phyloP scores from a whole-genome alignment of 2,888 invertebrate genomes.

The Eueremaeus valkanovi region DNA sequence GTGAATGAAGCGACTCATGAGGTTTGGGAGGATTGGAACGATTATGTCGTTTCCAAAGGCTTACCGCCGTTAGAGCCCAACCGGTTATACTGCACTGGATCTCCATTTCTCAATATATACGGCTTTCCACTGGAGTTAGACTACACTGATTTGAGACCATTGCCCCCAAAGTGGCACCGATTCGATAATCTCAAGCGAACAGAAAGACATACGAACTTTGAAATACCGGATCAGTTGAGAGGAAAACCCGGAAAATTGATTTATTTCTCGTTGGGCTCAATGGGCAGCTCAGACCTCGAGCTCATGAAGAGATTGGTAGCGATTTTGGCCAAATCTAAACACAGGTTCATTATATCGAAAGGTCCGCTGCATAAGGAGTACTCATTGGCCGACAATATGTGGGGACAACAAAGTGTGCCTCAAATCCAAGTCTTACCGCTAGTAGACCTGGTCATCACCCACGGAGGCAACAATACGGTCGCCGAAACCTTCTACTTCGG shows the following conservation, averaged over 20 bases:
- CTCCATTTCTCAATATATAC: background rate
- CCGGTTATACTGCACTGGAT: no score
- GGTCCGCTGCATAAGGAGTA: conserved; percentile 15
- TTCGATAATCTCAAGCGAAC: background rate
- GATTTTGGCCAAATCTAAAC: conserved; percentile 23
- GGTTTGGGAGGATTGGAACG: no score
- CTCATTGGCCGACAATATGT: conserved; percentile 28
- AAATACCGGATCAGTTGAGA: background rate
- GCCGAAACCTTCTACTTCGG: conserved; percentile 25
- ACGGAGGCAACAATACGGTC: conserved; percentile 40
- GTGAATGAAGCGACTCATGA: no score
- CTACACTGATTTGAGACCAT: background rate
- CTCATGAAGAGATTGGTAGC: conserved; percentile 35
- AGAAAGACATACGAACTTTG: background rate
- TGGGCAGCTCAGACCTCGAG: conserved; percentile 19
- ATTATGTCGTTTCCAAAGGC: no score
- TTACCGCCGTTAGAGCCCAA: no score
- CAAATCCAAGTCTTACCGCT: conserved; percentile 22
- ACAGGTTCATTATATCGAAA: conserved; percentile 40
- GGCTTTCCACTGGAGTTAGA: background rate
- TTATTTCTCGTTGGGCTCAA: conserved; percentile 34
- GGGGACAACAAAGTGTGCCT: conserved; percentile 36
- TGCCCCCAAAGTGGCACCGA: background rate
- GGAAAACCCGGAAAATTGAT: conserved; percentile 36
- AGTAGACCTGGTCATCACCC: conserved; percentile 35